Evolutionary conservation across 2,888 invertebrate genomes (phyloP).

Genomic region (Caenorhabditis sp.): DNA sequence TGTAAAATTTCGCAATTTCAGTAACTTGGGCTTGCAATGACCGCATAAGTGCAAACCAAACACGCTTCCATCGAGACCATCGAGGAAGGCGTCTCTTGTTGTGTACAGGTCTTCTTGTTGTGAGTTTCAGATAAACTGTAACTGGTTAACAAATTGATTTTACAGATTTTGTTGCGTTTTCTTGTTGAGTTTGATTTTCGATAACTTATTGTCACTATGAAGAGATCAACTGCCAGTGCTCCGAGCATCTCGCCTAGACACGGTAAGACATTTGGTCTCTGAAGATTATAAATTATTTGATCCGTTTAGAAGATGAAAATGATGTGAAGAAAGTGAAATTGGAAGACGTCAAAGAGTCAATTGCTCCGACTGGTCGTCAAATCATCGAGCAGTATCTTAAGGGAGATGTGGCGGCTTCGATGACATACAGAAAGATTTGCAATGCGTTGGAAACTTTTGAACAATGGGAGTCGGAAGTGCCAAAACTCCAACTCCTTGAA

Average conservation of each 20-base stretch:
- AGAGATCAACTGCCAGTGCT: constrained; percentile 32
- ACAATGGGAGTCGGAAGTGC: constrained; percentile 58
- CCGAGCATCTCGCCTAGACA: constrained; percentile 26
- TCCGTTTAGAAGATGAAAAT: constrained; percentile 17
- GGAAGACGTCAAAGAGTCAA: constrained; percentile 6
- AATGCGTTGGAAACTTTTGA: constrained; percentile 63
- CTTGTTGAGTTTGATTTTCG: constrained; percentile 16
- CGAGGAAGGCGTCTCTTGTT: constrained; percentile 56
- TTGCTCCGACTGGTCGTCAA: constrained; percentile 44
- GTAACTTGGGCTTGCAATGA: constrained; percentile 57
- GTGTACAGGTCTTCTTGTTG: constrained; percentile 54
- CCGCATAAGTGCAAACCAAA: constrained; percentile 57
- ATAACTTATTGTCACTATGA: constrained; percentile 19
- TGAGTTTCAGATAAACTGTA: constrained; percentile 20
- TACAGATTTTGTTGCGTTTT: constrained; percentile 36
- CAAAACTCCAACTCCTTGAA: constrained; percentile 60
- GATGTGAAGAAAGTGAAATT: constrained; percentile 31
- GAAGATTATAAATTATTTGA: neutral
- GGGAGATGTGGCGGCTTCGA: constrained; percentile 54
- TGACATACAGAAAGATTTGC: constrained; percentile 67
- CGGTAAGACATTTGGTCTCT: neutral
- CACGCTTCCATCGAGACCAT: constrained; percentile 46
- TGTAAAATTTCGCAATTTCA: constrained; percentile 52
- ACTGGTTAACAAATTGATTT: neutral
- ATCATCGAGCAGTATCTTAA: constrained; percentile 58